Conservation (phyloP, 53 echinoderm and acorn worm genomes). For the Astropecten irregularis region DNA sequence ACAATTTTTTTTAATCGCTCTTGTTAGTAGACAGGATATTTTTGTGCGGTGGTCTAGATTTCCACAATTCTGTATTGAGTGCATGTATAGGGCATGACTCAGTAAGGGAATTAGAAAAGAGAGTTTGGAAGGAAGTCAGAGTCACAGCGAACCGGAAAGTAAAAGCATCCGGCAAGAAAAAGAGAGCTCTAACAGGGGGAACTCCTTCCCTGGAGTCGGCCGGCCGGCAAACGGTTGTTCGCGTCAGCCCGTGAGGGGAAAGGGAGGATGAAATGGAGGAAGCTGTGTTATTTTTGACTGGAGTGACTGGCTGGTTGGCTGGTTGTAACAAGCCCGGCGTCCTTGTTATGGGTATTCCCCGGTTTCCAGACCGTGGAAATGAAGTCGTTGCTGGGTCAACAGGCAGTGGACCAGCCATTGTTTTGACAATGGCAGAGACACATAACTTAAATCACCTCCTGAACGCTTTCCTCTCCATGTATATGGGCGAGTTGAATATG, state of each 20-base stretch:
- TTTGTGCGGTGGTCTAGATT: too few species aligned
- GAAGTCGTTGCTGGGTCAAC: background rate
- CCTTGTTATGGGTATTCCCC: constrained; percentile 50
- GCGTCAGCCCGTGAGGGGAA: too few species aligned
- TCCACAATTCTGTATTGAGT: too few species aligned
- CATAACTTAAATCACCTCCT: too few species aligned
- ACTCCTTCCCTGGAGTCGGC: constrained; percentile 46
- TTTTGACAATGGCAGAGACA: constrained; percentile 17
- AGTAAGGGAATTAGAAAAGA: background rate
- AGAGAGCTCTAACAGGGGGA: constrained; percentile 36
- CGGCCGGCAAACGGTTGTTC: too few species aligned
- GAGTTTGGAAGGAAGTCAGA: constrained; percentile 16
- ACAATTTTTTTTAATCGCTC: too few species aligned
- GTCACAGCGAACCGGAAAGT: constrained; percentile 44
- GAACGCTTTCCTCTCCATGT: too few species aligned
- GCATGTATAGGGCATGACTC: constrained; percentile 40
- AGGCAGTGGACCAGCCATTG: constrained; percentile 23
- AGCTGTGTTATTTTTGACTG: constrained; percentile 11
- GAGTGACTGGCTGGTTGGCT: background rate
- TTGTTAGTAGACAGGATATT: too few species aligned
- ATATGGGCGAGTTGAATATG: too few species aligned
- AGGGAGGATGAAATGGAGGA: too few species aligned
- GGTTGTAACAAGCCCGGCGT: too few species aligned
- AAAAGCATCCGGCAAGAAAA: constrained; percentile 43
- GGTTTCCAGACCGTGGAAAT: background rate